Percentiles rank a stretch among this genome's conserved stretches.
These are phyloP conservation scores for Tenodera sinensis DNA, from an alignment of 2,888 invertebrate genomes.

Conservation along the genomic window DNA sequence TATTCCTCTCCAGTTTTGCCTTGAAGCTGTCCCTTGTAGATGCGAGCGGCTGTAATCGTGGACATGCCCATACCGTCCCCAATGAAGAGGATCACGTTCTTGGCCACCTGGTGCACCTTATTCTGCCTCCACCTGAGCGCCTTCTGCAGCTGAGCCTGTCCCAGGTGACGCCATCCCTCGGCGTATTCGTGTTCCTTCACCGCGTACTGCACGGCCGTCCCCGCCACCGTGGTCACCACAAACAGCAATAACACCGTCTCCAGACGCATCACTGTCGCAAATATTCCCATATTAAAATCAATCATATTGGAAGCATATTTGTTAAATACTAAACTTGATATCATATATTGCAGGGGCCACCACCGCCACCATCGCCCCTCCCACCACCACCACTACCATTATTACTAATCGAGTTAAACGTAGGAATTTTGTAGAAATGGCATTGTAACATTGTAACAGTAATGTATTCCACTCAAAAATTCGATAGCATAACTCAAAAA, in stretches of 20 bases:
- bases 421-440: too few species aligned
- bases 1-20: conserved; percentile 56
- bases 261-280: background rate
- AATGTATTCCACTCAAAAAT: too few species aligned
- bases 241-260: background rate
- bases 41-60: conserved; percentile 60
- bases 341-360: too few species aligned
- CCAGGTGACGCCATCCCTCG: conserved; percentile 11
- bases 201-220: background rate
- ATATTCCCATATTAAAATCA: too few species aligned
- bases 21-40: conserved; percentile 54
- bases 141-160: conserved; percentile 9
- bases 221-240: background rate
- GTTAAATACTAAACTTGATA: too few species aligned
- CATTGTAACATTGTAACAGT: too few species aligned
- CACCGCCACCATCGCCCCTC: too few species aligned
- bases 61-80: conserved; percentile 68
- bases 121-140: conserved; percentile 28
- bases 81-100: conserved; percentile 61
- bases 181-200: conserved; percentile 9
- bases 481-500: too few species aligned
- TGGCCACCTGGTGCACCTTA: conserved; percentile 45
- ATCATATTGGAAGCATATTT: too few species aligned
- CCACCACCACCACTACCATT: too few species aligned
- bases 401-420: too few species aligned